Base-by-base conservation (phyloP, 2,113 vertebrate genomes). In the Corythornis madagascariensis region DNA sequence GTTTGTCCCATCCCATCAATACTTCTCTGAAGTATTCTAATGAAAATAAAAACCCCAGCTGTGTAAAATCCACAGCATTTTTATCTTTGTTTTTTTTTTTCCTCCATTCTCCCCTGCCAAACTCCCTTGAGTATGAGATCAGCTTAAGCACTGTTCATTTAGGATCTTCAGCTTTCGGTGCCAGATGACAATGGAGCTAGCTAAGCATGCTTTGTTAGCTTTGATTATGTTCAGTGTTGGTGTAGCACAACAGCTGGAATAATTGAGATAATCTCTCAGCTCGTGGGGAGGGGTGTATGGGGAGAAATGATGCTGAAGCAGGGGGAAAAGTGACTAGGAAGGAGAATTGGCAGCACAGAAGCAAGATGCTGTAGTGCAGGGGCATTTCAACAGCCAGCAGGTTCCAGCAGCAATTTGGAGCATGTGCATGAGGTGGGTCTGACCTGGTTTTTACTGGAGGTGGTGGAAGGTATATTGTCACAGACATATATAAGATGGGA, bases 211-310 rank as follows among this genome's bases (percentile, higher is more conserved):
- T 93, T 81, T 91, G 84, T 81, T 82, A 69, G 79, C 73, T 94
- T 92, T 88, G 69, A 67, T 75, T 70, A 4, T 59, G 66, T 55
- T 92, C 77, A 29, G 11, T 66, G 60, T 72, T 76, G 70, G 40
- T 86, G 80, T 10, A 57, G 70, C 77, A 90, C 38, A 92, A 64
- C 81, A 92, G 75, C 84, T 91, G 92, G 89, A 93, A 90, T 70
- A 56, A 89, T 4, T 63, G 55, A 82, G 56, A 71, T 63, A 59
- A 70, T 82, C 60, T 80, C 76, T 45, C 22, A 25, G 50, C 43
- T 73, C 4, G 1, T 48, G 53, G 6, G 10, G 28, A 28, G 21
- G 28, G 42, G 18, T 9, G 22, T 6, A 11, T 4, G 29, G 17
- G 29, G 48, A 12, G 18, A 4, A 73, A 50, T 28, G 45, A 17